Evolutionary conservation across 2,888 invertebrate genomes (phyloP), one percentile per base, ranked within the genome.

Genomic region (Drosophila cracens): DNA sequence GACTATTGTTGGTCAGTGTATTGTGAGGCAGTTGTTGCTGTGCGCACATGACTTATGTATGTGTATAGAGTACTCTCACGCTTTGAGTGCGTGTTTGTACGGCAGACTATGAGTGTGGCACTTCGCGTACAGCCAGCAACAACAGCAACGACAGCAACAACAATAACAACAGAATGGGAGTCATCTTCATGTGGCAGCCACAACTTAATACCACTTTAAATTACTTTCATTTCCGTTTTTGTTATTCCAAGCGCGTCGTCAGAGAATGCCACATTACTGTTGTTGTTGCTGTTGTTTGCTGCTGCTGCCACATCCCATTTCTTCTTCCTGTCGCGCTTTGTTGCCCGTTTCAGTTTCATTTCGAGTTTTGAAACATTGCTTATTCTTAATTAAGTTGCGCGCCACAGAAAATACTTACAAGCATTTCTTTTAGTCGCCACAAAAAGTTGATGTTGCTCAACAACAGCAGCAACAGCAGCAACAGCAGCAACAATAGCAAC

Each of bases 181-280:
- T 29, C 76, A 46, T 61, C 57, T 57, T 68, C 68, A 64, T 71
- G 65, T 71, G 68, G 72, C 76, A 52, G 68, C 72, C 65, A 64
- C 80, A 82, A 73, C 82, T 83, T 84, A 84, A 84, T 84, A 76
- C 81, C 83, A 83, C 81, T 84, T 84, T 84, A 84, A 84, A 84
- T 84, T 84, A 83, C 83, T 84, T 84, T 84, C 79, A 83, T 83
- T 83, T 83, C 84, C 83, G 83, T 83, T 84, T 77, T 84, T 84
- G 83, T 84, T 84, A 84, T 84, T 81, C 83, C 79, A 83, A 72
- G 81, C 83, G 83, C 84, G 84, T 84, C 81, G 76, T 65, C 75
- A 70, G 69, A 51, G 52, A 61, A 68, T 58, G 60, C 59, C 51
- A 52, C 48, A 27, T 67, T 66, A 54, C 51, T 49, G 57, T 33